Evolutionary conservation across 2,797 vertebrate genomes (phyloP).

Genomic region (Acestrorhynchus altus): DNA sequence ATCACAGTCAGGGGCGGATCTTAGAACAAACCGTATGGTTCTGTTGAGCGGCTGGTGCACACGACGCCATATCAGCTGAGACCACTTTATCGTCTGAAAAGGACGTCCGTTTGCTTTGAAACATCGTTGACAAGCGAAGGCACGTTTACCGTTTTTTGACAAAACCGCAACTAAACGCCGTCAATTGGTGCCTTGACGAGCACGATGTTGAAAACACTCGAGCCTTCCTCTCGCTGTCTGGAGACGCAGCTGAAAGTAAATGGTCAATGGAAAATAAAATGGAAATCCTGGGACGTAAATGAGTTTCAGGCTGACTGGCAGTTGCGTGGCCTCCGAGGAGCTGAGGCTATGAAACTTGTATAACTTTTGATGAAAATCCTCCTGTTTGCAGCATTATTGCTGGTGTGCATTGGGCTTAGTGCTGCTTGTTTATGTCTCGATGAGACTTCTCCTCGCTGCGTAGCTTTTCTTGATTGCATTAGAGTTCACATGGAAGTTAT

Average conservation of each 20-base stretch:
- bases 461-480: slow-evolving; percentile 74
- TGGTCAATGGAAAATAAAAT: neutral
- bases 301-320: slow-evolving; percentile 5
- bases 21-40: no score
- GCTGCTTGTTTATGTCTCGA: slow-evolving; percentile 61
- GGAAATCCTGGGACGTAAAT: slow-evolving; percentile 8
- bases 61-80: no score
- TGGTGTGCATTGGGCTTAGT: slow-evolving; percentile 31
- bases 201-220: no score
- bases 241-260: neutral
- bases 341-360: neutral
- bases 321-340: neutral
- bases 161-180: no score
- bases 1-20: no score
- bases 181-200: neutral
- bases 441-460: slow-evolving; percentile 68
- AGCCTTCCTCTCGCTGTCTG: neutral
- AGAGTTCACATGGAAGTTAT: slow-evolving; percentile 75
- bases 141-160: no score
- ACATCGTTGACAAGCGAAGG: no score
- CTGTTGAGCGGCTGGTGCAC: no score
- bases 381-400: slow-evolving; percentile 27
- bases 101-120: no score
- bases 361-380: neutral
- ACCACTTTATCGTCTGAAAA: no score